phyloP scores from a whole-genome alignment of 2,797 vertebrate species.

The Sparidentex hasta region DNA sequence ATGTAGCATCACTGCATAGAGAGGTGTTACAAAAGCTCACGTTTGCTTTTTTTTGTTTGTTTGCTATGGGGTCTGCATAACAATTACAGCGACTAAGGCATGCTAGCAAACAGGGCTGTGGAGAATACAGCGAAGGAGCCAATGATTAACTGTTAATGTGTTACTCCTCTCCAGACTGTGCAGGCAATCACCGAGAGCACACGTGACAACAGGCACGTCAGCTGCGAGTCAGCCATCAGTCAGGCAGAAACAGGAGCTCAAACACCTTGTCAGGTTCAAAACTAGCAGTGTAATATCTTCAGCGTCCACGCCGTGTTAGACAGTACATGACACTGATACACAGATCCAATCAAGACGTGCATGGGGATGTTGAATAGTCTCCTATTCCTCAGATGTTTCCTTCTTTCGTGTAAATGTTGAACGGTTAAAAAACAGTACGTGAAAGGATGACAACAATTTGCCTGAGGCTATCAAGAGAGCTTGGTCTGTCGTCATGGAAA shows the following conservation, averaged over 20 bases:
- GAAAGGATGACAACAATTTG: background rate
- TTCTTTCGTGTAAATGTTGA: too few relatives aligned
- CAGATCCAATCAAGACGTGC: background rate
- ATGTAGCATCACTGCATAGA: background rate
- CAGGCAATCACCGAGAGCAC: background rate
- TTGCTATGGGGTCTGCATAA: too few relatives aligned
- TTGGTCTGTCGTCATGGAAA: conserved; percentile 23
- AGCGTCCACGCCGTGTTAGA: background rate
- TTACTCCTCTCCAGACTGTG: conserved; percentile 1
- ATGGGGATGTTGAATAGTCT: background rate
- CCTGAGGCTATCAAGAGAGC: background rate
- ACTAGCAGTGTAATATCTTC: background rate
- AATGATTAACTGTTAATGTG: conserved; percentile 45
- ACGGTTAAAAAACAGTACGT: background rate
- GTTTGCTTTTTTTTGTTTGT: too few relatives aligned
- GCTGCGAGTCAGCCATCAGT: conserved; percentile 1
- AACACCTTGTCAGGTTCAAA: background rate
- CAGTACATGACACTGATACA: background rate
- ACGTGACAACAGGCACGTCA: background rate
- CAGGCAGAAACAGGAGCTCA: background rate
- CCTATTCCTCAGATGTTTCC: background rate
- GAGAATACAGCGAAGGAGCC: background rate
- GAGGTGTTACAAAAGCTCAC: too few relatives aligned
- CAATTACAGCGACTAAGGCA: too few relatives aligned
- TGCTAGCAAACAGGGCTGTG: background rate